Conservation (phyloP, 2,113 vertebrate genomes). For the Silurus glanis region DNA sequence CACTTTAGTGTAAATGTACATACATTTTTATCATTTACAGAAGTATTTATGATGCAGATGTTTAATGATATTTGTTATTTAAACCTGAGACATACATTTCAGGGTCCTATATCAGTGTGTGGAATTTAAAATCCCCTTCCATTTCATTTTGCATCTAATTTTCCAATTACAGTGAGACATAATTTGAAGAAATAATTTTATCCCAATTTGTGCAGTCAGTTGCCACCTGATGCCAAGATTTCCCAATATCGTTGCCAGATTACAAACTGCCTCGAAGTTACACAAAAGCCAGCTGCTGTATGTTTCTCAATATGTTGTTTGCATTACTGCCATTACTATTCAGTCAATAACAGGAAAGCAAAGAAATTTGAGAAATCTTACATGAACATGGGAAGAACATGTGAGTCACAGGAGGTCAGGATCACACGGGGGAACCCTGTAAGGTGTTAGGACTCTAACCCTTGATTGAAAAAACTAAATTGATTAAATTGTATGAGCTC, state of each 20-base stretch:
- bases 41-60: not conserved
- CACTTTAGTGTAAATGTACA: not conserved
- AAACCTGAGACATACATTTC: not conserved
- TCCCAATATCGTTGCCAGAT: not conserved
- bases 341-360: not conserved
- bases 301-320: not conserved
- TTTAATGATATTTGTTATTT: not conserved
- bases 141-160: not conserved
- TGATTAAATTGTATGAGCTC: not conserved
- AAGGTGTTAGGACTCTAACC: not conserved
- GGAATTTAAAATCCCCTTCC: not conserved
- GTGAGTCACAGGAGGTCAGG: not conserved
- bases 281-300: not conserved
- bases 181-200: conserved; percentile 10
- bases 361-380: not conserved
- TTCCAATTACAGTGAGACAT: not conserved
- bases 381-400: not conserved
- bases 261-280: not conserved
- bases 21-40: not conserved
- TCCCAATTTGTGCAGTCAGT: not conserved
- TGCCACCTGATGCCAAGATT: conserved; percentile 10
- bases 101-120: not conserved
- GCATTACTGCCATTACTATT: not conserved
- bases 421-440: not conserved
- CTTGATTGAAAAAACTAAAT: not conserved